Evolutionary conservation across 1,140 invertebrate species (phyloP).

Genomic region (Pantala flavescens): DNA sequence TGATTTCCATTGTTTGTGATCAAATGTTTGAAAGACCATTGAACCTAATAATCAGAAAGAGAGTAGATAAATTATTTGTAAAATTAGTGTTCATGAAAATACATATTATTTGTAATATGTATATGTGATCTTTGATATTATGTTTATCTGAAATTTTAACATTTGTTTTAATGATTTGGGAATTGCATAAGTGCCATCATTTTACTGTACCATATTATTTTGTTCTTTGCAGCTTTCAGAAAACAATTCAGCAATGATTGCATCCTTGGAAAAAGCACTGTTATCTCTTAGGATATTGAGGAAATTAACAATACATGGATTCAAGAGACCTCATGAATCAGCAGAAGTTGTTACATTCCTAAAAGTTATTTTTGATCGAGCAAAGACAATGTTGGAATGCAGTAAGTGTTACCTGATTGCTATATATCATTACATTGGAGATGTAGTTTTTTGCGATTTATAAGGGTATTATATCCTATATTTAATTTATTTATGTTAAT

Average conservation of each 20-base stretch:
- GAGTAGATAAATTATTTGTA: no score
- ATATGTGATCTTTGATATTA: no score
- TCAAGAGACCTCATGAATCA: conserved; percentile 62
- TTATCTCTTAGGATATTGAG: conserved; percentile 67
- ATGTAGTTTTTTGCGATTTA: background rate
- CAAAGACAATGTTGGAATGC: conserved; percentile 65
- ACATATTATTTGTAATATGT: no score
- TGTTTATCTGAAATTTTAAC: no score
- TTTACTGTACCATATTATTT: conserved; percentile 18
- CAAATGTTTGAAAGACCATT: no score
- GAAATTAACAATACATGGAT: conserved; percentile 71
- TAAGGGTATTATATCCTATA: no score
- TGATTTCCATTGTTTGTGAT: no score
- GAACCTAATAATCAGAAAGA: no score
- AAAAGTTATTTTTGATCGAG: conserved; percentile 61
- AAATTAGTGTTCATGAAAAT: no score
- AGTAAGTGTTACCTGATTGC: conserved; percentile 49
- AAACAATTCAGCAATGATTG: conserved; percentile 27
- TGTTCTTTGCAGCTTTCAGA: conserved; percentile 29
- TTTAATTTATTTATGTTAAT: background rate
- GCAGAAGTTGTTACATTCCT: conserved; percentile 64
- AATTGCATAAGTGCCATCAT: no score
- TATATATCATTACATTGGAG: conserved; percentile 12
- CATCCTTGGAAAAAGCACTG: conserved; percentile 59
- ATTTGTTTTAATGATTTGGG: no score